Percentiles rank a stretch among this genome's conserved stretches.
phyloP scores from a whole-genome alignment of 1,140 invertebrate genomes.

The Heliconius nattereri region DNA sequence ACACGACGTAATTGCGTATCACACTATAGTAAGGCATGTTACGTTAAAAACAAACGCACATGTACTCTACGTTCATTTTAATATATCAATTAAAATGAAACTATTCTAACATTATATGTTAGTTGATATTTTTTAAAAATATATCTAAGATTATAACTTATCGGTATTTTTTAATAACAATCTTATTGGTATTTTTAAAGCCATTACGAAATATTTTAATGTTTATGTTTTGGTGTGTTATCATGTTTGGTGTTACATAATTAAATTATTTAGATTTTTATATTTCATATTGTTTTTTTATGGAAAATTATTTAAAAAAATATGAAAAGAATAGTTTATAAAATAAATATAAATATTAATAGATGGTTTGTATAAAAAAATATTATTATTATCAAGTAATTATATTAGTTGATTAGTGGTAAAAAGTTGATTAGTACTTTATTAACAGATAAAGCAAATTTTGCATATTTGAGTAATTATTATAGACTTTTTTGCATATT shows the following conservation, averaged over 20 bases:
- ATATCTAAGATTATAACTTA: neutral
- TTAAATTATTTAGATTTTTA: neutral
- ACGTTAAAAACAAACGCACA: conserved; percentile 74
- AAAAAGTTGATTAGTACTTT: neutral
- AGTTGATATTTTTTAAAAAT: neutral
- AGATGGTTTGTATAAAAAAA: neutral
- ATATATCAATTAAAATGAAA: neutral
- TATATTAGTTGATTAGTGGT: neutral
- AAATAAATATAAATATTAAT: neutral
- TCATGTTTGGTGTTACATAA: neutral
- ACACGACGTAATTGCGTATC: conserved; percentile 54
- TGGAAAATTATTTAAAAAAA: neutral
- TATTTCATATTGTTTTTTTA: neutral
- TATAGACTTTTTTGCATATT: neutral
- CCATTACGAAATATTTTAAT: neutral
- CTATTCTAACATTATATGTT: neutral
- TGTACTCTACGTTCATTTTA: conserved; percentile 38
- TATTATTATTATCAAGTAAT: neutral
- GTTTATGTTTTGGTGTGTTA: conserved; percentile 3
- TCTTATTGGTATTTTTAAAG: conserved; percentile 10
- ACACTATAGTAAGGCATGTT: conserved; percentile 39
- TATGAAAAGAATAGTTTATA: neutral
- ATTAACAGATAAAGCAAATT: neutral
- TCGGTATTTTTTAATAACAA: neutral
- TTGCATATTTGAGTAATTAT: neutral